Evolutionary conservation across 2,797 vertebrate genomes (phyloP).

Genomic region (Sebastes reedi): DNA sequence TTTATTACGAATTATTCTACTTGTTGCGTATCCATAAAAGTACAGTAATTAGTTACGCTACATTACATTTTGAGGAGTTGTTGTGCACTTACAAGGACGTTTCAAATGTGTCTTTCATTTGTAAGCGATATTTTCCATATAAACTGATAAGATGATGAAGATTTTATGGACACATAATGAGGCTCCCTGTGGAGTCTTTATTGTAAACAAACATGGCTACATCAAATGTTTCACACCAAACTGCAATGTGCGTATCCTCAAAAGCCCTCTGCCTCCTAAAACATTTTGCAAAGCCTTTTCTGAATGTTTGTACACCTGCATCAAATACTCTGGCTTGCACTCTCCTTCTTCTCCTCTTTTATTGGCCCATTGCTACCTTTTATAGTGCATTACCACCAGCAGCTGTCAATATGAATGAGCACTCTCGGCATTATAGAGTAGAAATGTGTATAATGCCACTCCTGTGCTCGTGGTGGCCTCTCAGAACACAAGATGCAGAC

Average conservation of each 20-base stretch:
- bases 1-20: not conserved
- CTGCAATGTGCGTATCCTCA: not conserved
- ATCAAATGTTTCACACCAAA: not conserved
- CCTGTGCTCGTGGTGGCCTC: not conserved
- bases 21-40: not conserved
- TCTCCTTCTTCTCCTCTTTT: constrained; percentile 1
- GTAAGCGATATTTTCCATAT: not conserved
- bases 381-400: constrained; percentile 1
- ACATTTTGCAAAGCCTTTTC: constrained; percentile 5
- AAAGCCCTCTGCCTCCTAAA: not conserved
- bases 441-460: constrained; percentile 8
- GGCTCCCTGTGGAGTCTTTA: not conserved
- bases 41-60: not conserved
- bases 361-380: constrained; percentile 12
- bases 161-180: not conserved
- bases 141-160: not conserved
- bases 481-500: not conserved
- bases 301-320: constrained; percentile 13
- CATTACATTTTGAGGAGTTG: not conserved
- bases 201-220: not conserved
- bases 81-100: not conserved
- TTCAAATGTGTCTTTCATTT: not conserved
- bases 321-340: constrained; percentile 13
- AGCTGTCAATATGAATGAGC: constrained; percentile 20
- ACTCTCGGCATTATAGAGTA: not conserved